Conservation (phyloP, 1,140 invertebrate species). For the Sminthurides bifidus region DNA sequence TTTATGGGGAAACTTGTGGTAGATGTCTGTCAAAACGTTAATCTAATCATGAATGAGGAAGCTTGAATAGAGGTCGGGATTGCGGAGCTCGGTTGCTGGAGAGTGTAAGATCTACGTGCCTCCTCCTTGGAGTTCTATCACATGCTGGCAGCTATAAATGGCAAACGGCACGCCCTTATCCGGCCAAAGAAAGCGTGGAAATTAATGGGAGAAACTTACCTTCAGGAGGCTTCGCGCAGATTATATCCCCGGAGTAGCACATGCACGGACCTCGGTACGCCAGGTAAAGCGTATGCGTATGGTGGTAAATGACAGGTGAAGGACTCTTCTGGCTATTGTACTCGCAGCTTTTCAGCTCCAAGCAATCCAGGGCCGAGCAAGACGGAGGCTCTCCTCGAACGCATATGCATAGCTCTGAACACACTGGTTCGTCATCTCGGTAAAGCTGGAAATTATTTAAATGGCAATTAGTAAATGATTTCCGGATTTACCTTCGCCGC, state of each 20-base stretch:
- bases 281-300: slow-evolving; percentile 74
- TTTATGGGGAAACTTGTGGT: too few species aligned
- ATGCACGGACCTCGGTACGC: slow-evolving; percentile 74
- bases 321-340: slow-evolving; percentile 43
- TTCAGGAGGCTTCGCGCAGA: slow-evolving; percentile 74
- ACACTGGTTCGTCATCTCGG: slow-evolving; percentile 68
- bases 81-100: too few species aligned
- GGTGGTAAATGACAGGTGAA: slow-evolving; percentile 57
- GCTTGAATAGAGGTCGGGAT: too few species aligned
- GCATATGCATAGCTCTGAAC: slow-evolving; percentile 61
- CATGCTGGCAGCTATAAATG: too few species aligned
- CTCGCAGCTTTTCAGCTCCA: slow-evolving; percentile 66
- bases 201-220: too few species aligned
- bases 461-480: slow-evolving; percentile 8
- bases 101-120: too few species aligned
- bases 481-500: neutral
- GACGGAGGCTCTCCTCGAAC: slow-evolving; percentile 58
- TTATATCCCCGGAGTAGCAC: slow-evolving; percentile 78
- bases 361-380: slow-evolving; percentile 68
- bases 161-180: too few species aligned
- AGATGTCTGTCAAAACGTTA: too few species aligned
- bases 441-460: slow-evolving; percentile 50
- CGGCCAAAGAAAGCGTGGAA: too few species aligned
- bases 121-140: too few species aligned
- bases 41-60: too few species aligned